Evolutionary conservation across 2,888 invertebrate genomes (phyloP).

Genomic region (Hemicrepidius hirtus): DNA sequence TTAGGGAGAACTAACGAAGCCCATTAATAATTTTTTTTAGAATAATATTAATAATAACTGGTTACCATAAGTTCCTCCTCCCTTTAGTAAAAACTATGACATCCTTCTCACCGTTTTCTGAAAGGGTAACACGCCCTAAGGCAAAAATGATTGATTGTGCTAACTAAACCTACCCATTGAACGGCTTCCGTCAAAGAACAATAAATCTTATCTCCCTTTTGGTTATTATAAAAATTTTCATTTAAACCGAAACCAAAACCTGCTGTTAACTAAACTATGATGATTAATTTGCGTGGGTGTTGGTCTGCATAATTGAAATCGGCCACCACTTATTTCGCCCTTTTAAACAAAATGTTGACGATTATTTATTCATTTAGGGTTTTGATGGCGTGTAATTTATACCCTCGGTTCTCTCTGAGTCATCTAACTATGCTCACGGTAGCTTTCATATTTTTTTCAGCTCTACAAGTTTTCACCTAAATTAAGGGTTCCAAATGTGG

Average conservation of each 20-base stretch:
- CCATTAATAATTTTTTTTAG: too few species aligned
- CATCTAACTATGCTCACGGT: conserved; percentile 30
- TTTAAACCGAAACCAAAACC: conserved; percentile 28
- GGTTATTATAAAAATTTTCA: conserved; percentile 27
- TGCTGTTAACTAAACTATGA: conserved; percentile 28
- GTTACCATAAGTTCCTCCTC: too few species aligned
- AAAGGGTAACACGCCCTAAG: conserved; percentile 9
- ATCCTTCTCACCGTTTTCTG: conserved; percentile 1
- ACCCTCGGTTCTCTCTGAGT: conserved; percentile 35
- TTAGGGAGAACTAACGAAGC: too few species aligned
- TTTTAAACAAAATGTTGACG: conserved; percentile 32
- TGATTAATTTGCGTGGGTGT: conserved; percentile 33
- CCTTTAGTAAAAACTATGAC: too few species aligned
- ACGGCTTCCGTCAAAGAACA: conserved; percentile 26
- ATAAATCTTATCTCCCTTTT: conserved; percentile 31
- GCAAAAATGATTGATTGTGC: conserved; percentile 18
- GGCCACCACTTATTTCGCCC: conserved; percentile 32
- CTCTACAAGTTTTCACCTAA: conserved; percentile 49
- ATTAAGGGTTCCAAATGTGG: conserved; percentile 49
- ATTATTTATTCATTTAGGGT: conserved; percentile 48
- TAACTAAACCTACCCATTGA: conserved; percentile 24
- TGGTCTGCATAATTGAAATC: conserved; percentile 19
- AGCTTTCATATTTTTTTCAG: conserved; percentile 45
- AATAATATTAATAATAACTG: too few species aligned
- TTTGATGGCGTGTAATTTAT: conserved; percentile 44